Conservation (phyloP, 2,888 invertebrate species). For the Flexamia atlantica region DNA sequence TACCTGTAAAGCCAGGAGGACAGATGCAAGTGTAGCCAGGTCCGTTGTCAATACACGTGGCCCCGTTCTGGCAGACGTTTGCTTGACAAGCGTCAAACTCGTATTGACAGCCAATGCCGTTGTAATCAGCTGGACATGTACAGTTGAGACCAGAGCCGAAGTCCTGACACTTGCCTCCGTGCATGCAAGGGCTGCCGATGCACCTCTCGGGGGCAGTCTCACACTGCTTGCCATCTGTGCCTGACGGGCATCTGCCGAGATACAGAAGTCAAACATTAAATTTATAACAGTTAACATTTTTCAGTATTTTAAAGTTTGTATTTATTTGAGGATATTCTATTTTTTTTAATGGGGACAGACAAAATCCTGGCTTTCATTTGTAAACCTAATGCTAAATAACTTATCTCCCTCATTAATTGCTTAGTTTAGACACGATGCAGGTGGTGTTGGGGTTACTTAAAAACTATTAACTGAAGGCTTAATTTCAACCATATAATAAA, state of each 20-base stretch:
- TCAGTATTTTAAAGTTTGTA: no score
- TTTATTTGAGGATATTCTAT: no score
- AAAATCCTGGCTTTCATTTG: no score
- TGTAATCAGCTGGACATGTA: constrained; percentile 91
- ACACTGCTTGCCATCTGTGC: constrained; percentile 97
- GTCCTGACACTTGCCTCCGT: constrained; percentile 96
- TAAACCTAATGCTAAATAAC: no score
- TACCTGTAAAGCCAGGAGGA: constrained; percentile 84
- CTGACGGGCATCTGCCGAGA: constrained; percentile 87
- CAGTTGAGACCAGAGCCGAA: constrained; percentile 97
- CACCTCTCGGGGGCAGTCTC: constrained; percentile 97
- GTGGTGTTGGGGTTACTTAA: no score
- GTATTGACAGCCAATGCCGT: constrained; percentile 94
- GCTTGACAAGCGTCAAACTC: constrained; percentile 95
- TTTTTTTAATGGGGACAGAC: no score
- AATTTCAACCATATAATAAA: no score
- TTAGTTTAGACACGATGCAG: no score
- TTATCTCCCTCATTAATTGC: no score
- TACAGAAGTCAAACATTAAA: no score
- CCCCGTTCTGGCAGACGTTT: constrained; percentile 95
- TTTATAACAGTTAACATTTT: no score
- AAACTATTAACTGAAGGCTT: no score
- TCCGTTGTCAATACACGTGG: constrained; percentile 92
- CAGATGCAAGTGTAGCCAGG: constrained; percentile 92
- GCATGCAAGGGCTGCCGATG: constrained; percentile 96